A percentile compares a stretch with the other conserved stretches of the same genome.
Conservation (phyloP, 2,113 vertebrate genomes). For the Petrocephalus microphthalmus region DNA sequence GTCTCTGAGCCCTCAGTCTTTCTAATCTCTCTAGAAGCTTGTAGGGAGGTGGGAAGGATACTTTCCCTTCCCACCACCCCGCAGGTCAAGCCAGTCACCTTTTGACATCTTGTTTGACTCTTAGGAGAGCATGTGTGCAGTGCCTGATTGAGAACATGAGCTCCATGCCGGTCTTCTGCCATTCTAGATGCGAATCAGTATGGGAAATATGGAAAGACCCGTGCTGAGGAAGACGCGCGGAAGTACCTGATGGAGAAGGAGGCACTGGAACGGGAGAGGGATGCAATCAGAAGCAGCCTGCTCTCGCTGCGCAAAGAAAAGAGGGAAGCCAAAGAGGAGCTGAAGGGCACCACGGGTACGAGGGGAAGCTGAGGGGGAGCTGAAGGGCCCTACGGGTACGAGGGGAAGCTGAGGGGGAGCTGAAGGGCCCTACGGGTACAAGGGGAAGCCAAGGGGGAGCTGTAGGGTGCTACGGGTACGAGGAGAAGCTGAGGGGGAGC, state of each 20-base stretch:
- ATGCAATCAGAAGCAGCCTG: constrained; percentile 70
- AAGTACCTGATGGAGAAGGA: constrained; percentile 81
- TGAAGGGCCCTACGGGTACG: neutral
- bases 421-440: fast-evolving
- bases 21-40: neutral
- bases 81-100: constrained; percentile 20
- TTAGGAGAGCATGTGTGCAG: constrained; percentile 5
- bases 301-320: constrained; percentile 76
- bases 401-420: neutral
- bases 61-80: constrained; percentile 49
- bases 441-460: neutral
- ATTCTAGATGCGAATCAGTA: constrained; percentile 82
- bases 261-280: constrained; percentile 80
- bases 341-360: constrained; percentile 74
- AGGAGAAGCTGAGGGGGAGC: neutral
- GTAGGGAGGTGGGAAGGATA: neutral
- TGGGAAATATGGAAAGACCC: constrained; percentile 84
- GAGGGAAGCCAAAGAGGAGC: constrained; percentile 72
- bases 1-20: constrained; percentile 13
- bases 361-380: neutral
- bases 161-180: constrained; percentile 26
- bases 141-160: neutral
- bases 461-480: neutral
- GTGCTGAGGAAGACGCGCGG: constrained; percentile 88
- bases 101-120: constrained; percentile 30